Evolutionary conservation across 2,113 vertebrate genomes (phyloP).

Genomic region (Tricholaema leucomelas): DNA sequence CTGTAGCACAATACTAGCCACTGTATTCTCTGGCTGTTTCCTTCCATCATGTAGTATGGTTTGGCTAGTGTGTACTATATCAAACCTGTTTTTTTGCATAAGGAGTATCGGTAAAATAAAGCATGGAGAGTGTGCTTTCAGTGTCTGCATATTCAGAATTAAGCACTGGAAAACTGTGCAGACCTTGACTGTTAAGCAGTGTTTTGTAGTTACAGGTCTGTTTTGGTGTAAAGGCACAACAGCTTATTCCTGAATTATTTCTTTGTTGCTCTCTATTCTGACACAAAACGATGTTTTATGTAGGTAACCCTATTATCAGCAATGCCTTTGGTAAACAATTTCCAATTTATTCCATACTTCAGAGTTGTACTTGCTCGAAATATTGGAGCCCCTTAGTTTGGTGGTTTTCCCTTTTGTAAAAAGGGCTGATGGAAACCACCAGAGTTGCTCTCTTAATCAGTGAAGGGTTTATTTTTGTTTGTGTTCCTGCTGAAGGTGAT

Average conservation of each 20-base stretch:
- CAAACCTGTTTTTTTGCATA: neutral
- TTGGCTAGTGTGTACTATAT: neutral
- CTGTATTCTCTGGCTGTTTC: neutral
- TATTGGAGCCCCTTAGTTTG: neutral
- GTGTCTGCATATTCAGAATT: neutral
- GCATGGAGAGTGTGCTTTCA: neutral
- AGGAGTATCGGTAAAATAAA: neutral
- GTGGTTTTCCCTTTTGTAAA: neutral
- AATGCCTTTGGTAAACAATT: neutral
- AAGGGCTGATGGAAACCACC: neutral
- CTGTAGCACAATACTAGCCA: rapidly evolving
- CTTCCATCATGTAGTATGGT: neutral
- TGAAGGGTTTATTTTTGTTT: neutral
- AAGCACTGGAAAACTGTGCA: neutral
- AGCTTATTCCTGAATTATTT: neutral
- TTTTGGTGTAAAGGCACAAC: neutral
- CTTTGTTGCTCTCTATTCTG: neutral
- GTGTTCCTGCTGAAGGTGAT: neutral
- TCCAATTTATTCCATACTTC: neutral
- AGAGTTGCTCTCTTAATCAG: neutral
- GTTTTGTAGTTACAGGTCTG: neutral
- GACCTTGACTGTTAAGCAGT: neutral
- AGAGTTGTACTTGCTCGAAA: neutral
- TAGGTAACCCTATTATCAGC: neutral
- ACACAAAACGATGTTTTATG: neutral